Evolutionary conservation across 2,113 vertebrate species (phyloP).

Genomic region (Aix galericulata): DNA sequence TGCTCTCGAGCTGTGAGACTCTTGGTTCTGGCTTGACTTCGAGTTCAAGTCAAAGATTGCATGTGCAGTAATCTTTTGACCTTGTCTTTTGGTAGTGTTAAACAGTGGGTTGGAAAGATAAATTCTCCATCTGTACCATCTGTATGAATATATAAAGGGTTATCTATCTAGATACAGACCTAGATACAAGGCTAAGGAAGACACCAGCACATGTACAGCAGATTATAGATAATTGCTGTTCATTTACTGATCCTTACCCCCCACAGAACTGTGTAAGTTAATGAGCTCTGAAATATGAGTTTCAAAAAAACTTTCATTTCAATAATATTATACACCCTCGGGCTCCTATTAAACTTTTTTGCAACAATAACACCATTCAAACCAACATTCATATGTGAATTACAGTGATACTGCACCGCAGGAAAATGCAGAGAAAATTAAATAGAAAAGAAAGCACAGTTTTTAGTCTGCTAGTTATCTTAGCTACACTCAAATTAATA

Average conservation of each 20-base stretch:
- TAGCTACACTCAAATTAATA: conserved; percentile 14
- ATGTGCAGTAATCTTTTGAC: background rate
- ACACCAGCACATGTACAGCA: conserved; percentile 4
- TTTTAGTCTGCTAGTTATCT: background rate
- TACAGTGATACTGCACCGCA: conserved; percentile 34
- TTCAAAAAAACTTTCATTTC: conserved; percentile 66
- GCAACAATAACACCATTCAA: conserved; percentile 64
- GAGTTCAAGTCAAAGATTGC: background rate
- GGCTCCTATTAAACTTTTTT: conserved; percentile 66
- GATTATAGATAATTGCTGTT: conserved; percentile 61
- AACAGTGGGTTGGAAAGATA: background rate
- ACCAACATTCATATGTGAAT: conserved; percentile 54
- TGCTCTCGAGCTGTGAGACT: background rate
- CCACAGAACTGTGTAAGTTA: conserved; percentile 58
- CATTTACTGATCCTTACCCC: conserved; percentile 65
- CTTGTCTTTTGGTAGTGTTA: background rate
- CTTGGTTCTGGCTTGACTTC: background rate
- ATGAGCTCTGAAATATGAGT: conserved; percentile 69
- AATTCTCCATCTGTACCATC: background rate
- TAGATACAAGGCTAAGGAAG: background rate
- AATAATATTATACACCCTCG: conserved; percentile 38
- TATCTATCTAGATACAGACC: background rate
- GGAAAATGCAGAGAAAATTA: conserved; percentile 53
- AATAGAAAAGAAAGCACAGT: conserved; percentile 12
- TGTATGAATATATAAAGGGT: background rate